Evolutionary conservation across 2,888 invertebrate species (phyloP).

Genomic region (Heliconius erato): DNA sequence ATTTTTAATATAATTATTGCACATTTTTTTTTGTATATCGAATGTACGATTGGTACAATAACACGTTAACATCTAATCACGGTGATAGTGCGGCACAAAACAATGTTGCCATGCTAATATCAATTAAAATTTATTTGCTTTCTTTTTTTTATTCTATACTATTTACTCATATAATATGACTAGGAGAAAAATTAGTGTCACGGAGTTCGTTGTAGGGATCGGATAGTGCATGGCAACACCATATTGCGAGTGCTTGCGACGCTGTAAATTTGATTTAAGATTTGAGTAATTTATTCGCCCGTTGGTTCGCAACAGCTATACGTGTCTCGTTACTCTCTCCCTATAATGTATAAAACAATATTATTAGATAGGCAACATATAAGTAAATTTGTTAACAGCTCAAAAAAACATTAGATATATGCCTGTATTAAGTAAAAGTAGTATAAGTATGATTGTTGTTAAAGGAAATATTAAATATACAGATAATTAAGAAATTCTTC

Average conservation of each 20-base stretch:
- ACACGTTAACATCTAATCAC: slow-evolving; percentile 17
- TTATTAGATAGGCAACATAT: slow-evolving; percentile 19
- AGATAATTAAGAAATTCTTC: background rate
- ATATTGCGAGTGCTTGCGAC: slow-evolving; percentile 29
- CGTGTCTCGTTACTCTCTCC: slow-evolving; percentile 94
- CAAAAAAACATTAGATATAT: slow-evolving; percentile 1
- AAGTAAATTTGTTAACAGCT: slow-evolving; percentile 29
- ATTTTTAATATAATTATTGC: slow-evolving; percentile 2
- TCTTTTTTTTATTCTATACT: slow-evolving; percentile 12
- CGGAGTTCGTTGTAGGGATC: slow-evolving; percentile 35
- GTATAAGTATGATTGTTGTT: background rate
- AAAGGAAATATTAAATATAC: background rate
- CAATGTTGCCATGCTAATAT: slow-evolving; percentile 42
- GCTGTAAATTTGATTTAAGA: slow-evolving; percentile 72
- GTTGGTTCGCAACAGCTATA: slow-evolving; percentile 95
- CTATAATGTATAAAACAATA: slow-evolving; percentile 72
- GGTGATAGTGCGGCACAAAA: slow-evolving; percentile 42
- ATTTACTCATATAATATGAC: slow-evolving; percentile 25
- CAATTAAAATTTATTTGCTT: slow-evolving; percentile 4
- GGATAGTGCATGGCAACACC: slow-evolving; percentile 37
- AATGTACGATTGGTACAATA: slow-evolving; percentile 11
- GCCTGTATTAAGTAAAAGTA: background rate
- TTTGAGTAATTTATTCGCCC: slow-evolving; percentile 95
- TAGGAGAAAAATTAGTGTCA: slow-evolving; percentile 29
- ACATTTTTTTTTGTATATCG: background rate